Base-by-base conservation (phyloP, 2,888 invertebrate genomes). In the Panzeria rudis region DNA sequence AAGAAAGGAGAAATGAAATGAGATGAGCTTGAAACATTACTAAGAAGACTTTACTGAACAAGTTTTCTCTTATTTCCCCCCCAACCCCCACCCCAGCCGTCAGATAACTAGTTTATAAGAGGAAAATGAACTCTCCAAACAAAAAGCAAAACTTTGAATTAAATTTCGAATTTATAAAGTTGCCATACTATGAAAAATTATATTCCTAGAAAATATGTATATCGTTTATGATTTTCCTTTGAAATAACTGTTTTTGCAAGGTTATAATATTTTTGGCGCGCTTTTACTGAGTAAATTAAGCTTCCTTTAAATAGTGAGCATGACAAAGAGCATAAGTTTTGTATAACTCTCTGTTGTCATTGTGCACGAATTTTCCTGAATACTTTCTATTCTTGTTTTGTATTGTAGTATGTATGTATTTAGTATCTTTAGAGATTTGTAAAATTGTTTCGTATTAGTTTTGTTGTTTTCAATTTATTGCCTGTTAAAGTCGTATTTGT, bases 391-490 rank as follows among this genome's bases (percentile, higher is more conserved):
- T 47, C 11, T 29, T 72, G 35, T 72, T n/a, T 77, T 17, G 20
- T n/a, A 50, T 56, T 50, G 50, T 38, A 6, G 35, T 38, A 23
- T 15, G 15, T 41, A n/a, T n/a, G n/a, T n/a, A n/a, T n/a, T n/a
- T n/a, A 44, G 59, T 50, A 52, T 9, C 29, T 59, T 44, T 44
- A 32, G 41, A 47, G 72, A 79, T 71, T 41, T 69, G 38, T 50
- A 20, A n/a, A 38, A 79, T 35, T 52, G n/a, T 13, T 50, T 38
- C 50, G 75, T 68, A 54, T 68, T 71, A 29, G 52, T 71, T 54
- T 61, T 73, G 75, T 76, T 84, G 71, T 76, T 68, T 77, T 62
- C 9, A 64, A 69, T 73, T 68, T 82, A 83, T 76, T 77, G 82
- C 82, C 77, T 80, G 68, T 69, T 80, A 62, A 50, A 62, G 41